Percentiles rank a stretch among this genome's conserved stretches.
Conservation (phyloP, 2,113 vertebrate species). For the Phalacrocorax carbo region DNA sequence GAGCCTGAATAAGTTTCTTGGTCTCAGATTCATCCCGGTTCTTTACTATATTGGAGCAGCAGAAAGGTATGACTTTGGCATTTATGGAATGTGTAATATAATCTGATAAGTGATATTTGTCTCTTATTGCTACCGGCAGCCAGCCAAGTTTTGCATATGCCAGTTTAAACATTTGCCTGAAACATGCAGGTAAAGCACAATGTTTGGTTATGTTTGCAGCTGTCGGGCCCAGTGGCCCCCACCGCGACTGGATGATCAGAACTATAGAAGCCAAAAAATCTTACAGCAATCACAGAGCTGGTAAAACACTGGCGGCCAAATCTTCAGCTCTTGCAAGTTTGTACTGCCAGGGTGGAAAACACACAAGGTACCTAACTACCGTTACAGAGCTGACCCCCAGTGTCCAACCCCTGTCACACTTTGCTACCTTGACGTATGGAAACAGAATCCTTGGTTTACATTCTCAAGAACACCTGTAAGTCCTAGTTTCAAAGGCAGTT, state of each 20-base stretch:
- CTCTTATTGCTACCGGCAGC: background rate
- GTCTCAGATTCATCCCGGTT: background rate
- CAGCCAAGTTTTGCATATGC: background rate
- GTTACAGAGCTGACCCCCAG: background rate
- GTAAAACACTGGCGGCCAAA: background rate
- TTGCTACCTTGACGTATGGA: background rate
- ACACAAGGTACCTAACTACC: background rate
- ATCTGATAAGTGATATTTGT: background rate
- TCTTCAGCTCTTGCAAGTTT: background rate
- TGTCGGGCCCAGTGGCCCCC: background rate
- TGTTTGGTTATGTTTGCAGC: background rate
- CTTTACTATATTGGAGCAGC: background rate
- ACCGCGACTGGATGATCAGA: background rate
- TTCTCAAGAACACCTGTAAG: background rate
- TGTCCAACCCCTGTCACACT: background rate
- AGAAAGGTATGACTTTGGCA: background rate
- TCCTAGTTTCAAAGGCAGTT: background rate
- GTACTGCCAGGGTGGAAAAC: background rate
- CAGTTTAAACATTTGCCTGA: background rate
- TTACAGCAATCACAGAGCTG: background rate
- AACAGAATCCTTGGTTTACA: background rate
- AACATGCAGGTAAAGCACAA: background rate
- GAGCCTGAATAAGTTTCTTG: background rate
- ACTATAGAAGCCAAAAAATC: background rate
- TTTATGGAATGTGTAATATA: background rate